Conservation (phyloP, 2,113 vertebrate species). For the Nycticorax nycticorax region DNA sequence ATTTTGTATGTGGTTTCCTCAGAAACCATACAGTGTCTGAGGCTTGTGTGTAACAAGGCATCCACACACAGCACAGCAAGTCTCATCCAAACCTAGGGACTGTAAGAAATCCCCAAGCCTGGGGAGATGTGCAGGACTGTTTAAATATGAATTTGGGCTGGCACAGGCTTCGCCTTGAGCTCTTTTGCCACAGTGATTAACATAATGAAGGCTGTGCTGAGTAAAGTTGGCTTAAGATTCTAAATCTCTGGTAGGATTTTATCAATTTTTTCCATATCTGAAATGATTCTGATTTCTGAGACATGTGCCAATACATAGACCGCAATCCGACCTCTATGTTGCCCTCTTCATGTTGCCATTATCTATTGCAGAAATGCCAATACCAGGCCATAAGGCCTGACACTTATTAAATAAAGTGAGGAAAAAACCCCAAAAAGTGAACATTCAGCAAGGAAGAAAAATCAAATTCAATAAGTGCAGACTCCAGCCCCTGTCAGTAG, state of each 20-base stretch:
- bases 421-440: background rate
- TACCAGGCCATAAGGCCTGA: background rate
- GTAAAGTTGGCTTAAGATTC: background rate
- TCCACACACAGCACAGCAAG: background rate
- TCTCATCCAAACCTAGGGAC: background rate
- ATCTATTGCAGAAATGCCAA: background rate
- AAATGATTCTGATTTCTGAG: background rate
- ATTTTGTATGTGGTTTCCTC: background rate
- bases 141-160: background rate
- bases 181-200: background rate
- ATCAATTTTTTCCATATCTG: fast-evolving
- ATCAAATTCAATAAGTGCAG: background rate
- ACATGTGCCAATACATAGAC: background rate
- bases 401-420: background rate
- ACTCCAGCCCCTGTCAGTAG: background rate
- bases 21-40: background rate
- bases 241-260: background rate
- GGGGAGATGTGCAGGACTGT: background rate
- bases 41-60: background rate
- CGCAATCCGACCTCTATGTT: background rate
- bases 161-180: background rate
- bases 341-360: background rate
- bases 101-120: background rate
- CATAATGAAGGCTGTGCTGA: background rate
- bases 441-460: background rate